Evolutionary conservation across 2,113 vertebrate genomes (phyloP), one percentile per base, ranked within the genome.

Genomic region (Redunca redunca): DNA sequence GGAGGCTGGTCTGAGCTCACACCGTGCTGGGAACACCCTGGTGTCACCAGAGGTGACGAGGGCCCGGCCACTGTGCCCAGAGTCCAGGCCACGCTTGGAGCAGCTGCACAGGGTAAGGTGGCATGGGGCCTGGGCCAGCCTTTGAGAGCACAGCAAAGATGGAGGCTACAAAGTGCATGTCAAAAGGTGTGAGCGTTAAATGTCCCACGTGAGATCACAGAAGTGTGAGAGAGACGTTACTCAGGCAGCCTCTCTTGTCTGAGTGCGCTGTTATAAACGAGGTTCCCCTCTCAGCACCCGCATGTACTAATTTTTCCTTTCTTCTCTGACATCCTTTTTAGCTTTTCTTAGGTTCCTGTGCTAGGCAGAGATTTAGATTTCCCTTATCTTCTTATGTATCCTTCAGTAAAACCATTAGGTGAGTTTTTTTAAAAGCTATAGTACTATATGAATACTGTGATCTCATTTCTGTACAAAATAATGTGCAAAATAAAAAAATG

Each of bases 61-160:
- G 99, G 99, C 67, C 99, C 98, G 0, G 98, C 99, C 55, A 99
- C 99, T 0, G 99, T 98, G 87, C 99, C 99, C 43, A 99, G 98
- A 96, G 99, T 99, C 83, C 99, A 99, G 53, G 99, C 99, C 0
- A 99, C 99, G 60, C 98, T 99, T 26, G 99, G 99, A 98, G 99
- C 99, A 43, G 99, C 99, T 90, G 98, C 99, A 58, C 98, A 99
- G 94, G 99, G 99, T 13, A 99, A 99, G 6, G 99, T 99, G 97
- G 99, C 99, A 94, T 99, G 99, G 93, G 99, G 15, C 99, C 99
- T 0, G 99, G 99, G 46, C 99, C 99, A 3, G 98, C 96, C 71
- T 99, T 99, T 96, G 98, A 98, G 98, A 98, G 98, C 97, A 94
- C 97, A n/a, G 97, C 98, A 88, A 98, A 97, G 77, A 99, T 98